Evolutionary conservation across 1,140 invertebrate genomes (phyloP), one percentile per base, ranked within the genome.

Genomic region (Sitophilus oryzae): DNA sequence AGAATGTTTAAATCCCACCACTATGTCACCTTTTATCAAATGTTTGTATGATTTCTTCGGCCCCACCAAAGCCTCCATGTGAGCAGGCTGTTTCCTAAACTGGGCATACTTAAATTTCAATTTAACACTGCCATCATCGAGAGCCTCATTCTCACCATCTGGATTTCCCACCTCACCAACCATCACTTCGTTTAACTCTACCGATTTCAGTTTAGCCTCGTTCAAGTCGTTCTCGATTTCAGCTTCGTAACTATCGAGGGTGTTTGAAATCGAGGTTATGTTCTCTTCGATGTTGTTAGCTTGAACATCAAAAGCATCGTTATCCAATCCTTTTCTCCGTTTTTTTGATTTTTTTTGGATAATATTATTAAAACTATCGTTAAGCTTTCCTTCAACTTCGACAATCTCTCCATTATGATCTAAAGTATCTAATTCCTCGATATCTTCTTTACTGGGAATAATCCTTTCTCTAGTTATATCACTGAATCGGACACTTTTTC

Each of bases 191-290:
- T 58, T 46, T n/a, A 53, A 10, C 44, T 60, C 42, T 8, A 56
- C 16, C 21, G 36, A 30, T 42, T 52, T 53, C 10, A 56, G 25
- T 62, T 69, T 69, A 1, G 58, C 59, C 44, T 69, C 66, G 23
- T 69, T 69, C n/a, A 69, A 66, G 21, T 66, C 64, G 45, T 69
- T 69, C 46, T 69, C 67, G 3, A 69, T 59, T 56, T 68, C 62
- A 1, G 67, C 67, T 46, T 69, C 60, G 38, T 55, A 69, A 16
- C 20, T 52, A 11, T 69, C 66, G 10, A 69, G 51, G 20, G 48
- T 60, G 41, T 62, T 59, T 4, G 60, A 50, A 9, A 69, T 62
- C 11, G 52, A 44, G 36, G 60, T 49, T 6, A 69, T 48, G 38
- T 62, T 65, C 55, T 63, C 60, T 25, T 67, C 60, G 5, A 68